These are phyloP conservation scores for Leptobrachium ailaonicum DNA, from an alignment of 2,113 vertebrate genomes.

Conservation along the genomic window DNA sequence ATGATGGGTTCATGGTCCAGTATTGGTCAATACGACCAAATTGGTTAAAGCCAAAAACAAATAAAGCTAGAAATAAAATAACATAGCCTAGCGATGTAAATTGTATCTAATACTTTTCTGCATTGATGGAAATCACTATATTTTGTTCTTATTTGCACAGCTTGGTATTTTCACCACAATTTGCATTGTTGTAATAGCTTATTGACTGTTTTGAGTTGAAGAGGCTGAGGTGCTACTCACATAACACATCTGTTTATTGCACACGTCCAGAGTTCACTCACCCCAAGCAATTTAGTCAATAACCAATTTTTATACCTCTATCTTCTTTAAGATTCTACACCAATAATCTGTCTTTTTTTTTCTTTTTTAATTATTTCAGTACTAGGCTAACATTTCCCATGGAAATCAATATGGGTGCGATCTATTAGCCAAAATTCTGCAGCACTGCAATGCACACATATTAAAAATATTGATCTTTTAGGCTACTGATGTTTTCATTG, in stretches of 20 bases:
- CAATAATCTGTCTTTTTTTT: slow-evolving; percentile 69
- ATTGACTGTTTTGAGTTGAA: slow-evolving; percentile 92
- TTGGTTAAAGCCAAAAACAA: too few relatives aligned
- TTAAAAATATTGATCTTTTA: slow-evolving; percentile 84
- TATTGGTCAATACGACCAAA: too few relatives aligned
- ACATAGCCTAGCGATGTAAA: slow-evolving; percentile 43
- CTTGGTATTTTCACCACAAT: slow-evolving; percentile 86
- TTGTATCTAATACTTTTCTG: slow-evolving; percentile 75
- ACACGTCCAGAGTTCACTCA: slow-evolving; percentile 88
- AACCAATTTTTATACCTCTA: slow-evolving; percentile 92
- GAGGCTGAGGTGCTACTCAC: slow-evolving; percentile 78
- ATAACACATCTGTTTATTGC: slow-evolving; percentile 92
- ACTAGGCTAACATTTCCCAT: slow-evolving; percentile 91
- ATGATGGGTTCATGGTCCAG: not conserved
- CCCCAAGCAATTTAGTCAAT: slow-evolving; percentile 88
- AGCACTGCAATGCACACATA: slow-evolving; percentile 78
- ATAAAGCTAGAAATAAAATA: too few relatives aligned
- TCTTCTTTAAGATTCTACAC: slow-evolving; percentile 84
- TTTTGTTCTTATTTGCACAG: slow-evolving; percentile 70
- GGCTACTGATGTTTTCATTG: slow-evolving; percentile 75
- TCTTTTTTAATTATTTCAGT: slow-evolving; percentile 79
- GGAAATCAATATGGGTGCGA: slow-evolving; percentile 90
- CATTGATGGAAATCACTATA: slow-evolving; percentile 70
- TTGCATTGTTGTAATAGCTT: slow-evolving; percentile 98
- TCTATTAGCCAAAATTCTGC: slow-evolving; percentile 88